These are phyloP conservation scores for Podargus strigoides DNA, from an alignment of 2,797 vertebrate species.

Conservation along the genomic window DNA sequence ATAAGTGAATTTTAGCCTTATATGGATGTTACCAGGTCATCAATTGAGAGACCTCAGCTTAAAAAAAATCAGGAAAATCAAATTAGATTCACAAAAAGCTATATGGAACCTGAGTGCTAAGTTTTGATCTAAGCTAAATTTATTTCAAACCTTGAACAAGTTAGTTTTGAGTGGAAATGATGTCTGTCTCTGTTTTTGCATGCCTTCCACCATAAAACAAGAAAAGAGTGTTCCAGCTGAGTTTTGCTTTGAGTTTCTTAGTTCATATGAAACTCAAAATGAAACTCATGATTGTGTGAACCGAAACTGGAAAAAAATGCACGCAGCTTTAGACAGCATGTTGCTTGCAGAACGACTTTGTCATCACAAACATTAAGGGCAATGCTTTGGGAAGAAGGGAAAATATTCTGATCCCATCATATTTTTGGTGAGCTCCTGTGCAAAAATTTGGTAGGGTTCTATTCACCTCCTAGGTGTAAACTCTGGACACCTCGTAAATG, in stretches of 20 bases:
- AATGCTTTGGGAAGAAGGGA: background rate
- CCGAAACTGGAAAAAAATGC: slow-evolving; percentile 22
- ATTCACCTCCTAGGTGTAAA: background rate
- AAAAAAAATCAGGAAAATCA: background rate
- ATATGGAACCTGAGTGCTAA: background rate
- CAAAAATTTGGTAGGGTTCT: background rate
- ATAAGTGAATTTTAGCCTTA: background rate
- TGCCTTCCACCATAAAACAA: slow-evolving; percentile 24
- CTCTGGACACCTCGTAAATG: background rate
- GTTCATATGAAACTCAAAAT: slow-evolving; percentile 25
- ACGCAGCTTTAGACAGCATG: background rate
- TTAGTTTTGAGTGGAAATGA: slow-evolving; percentile 12
- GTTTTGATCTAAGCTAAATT: background rate
- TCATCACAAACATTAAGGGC: background rate
- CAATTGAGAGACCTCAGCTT: background rate
- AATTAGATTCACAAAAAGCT: background rate
- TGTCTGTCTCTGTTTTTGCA: slow-evolving; percentile 39
- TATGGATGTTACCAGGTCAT: background rate
- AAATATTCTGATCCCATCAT: background rate
- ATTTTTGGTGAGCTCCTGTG: background rate
- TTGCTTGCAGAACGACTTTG: background rate
- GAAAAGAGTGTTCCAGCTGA: slow-evolving; percentile 21
- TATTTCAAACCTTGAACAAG: slow-evolving; percentile 12
- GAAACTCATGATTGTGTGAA: slow-evolving; percentile 26
- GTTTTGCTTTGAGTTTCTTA: slow-evolving; percentile 49